Percentiles rank a stretch among this genome's conserved stretches.
Evolutionary conservation across 2,113 vertebrate species (phyloP).

Genomic region (Sturnus vulgaris): DNA sequence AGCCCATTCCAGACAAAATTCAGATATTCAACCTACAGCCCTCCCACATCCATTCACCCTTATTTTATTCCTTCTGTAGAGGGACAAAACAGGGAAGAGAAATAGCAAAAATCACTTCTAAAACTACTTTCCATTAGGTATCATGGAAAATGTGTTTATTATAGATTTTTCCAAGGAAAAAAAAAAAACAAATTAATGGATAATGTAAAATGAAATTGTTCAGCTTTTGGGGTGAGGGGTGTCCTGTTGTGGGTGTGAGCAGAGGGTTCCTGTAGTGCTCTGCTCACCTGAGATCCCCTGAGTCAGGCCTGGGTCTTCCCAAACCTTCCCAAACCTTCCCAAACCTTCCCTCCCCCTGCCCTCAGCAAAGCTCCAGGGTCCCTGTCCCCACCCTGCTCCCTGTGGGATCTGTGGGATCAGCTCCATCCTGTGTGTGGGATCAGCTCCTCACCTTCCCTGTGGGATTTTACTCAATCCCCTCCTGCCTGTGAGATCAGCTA

Average conservation of each 20-base stretch:
- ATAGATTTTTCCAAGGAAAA: not conserved
- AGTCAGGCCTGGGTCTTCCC: slow-evolving; percentile 11
- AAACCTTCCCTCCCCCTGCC: slow-evolving; percentile 5
- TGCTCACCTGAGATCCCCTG: slow-evolving; percentile 28
- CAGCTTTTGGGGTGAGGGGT: not conserved
- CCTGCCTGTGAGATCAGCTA: not conserved
- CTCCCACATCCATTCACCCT: not conserved
- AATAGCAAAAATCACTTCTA: not conserved
- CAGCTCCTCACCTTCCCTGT: no score
- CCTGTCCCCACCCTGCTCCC: not conserved
- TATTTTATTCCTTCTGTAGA: not conserved
- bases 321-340: no score
- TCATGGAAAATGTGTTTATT: not conserved
- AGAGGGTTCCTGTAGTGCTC: slow-evolving; percentile 34
- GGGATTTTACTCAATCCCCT: no score
- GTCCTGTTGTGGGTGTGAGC: slow-evolving; percentile 39
- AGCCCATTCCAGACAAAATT: not conserved
- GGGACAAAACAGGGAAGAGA: slow-evolving; percentile 17
- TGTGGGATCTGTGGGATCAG: not conserved
- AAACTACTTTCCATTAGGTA: not conserved
- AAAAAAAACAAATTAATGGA: not conserved
- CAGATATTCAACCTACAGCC: not conserved
- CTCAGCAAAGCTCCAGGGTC: not conserved
- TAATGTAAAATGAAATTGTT: not conserved
- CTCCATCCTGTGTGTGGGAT: no score